A percentile compares a stretch with the other conserved stretches of the same genome.
Evolutionary conservation across 2,797 vertebrate species (phyloP).

Genomic region (Pristis pectinata): DNA sequence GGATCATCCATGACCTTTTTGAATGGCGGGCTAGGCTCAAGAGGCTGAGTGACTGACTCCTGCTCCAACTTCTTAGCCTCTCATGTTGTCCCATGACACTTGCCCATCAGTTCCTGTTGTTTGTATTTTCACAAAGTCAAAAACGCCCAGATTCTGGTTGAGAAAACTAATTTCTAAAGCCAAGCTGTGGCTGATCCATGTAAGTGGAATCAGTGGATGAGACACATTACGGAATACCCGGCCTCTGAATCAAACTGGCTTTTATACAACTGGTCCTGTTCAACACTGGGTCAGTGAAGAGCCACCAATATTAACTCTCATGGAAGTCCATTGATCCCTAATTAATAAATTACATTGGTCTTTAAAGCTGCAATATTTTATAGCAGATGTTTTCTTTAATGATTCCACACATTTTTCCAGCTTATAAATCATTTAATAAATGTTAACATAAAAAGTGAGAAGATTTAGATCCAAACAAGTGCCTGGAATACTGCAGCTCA

Average conservation of each 20-base stretch:
- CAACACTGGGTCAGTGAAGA: no score
- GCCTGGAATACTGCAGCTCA: background rate
- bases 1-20: no score
- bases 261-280: background rate
- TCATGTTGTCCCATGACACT: no score
- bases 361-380: constrained; percentile 38
- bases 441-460: background rate
- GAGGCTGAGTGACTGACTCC: no score
- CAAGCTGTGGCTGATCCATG: no score
- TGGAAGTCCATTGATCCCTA: background rate
- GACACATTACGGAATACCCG: background rate
- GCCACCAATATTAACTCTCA: background rate
- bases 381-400: constrained; percentile 1
- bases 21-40: no score
- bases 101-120: background rate
- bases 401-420: background rate
- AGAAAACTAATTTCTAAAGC: background rate
- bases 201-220: background rate
- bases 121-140: background rate
- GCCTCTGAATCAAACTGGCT: background rate
- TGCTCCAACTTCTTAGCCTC: no score
- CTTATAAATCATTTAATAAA: background rate
- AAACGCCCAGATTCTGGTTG: background rate
- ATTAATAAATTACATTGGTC: background rate
- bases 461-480: background rate